These are phyloP conservation scores for Argopecten irradians DNA, from an alignment of 1,140 invertebrate genomes.

Conservation along the genomic window DNA sequence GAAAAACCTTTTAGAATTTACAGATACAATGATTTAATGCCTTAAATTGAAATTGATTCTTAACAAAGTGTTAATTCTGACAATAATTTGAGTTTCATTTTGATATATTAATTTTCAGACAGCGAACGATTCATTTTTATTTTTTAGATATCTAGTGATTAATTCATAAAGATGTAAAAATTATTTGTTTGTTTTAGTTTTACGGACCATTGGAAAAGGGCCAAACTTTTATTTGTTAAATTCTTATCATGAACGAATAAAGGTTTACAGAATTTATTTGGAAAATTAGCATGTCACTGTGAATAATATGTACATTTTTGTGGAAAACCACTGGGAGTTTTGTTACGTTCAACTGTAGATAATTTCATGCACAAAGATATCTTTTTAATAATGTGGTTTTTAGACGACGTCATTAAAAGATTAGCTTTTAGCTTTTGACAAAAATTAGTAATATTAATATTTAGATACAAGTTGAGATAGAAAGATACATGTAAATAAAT, in stretches of 20 bases:
- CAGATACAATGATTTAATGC: background rate
- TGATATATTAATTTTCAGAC: background rate
- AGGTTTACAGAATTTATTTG: background rate
- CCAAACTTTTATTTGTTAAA: no score
- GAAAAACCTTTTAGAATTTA: background rate
- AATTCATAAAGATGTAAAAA: no score
- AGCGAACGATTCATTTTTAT: background rate
- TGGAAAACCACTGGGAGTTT: background rate
- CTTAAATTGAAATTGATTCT: background rate
- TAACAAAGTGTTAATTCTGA: background rate
- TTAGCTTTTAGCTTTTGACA: no score
- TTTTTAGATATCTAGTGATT: no score
- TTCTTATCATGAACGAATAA: no score
- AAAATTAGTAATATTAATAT: no score
- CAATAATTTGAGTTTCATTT: background rate
- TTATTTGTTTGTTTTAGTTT: no score
- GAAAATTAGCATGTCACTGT: no score
- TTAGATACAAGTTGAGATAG: no score
- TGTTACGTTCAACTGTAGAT: background rate
- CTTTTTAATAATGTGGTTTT: background rate
- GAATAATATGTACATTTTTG: background rate
- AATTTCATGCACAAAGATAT: background rate
- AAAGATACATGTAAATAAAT: no score
- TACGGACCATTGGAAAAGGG: no score
- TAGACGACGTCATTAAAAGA: background rate